Evolutionary conservation across 2,113 vertebrate species (phyloP).

Genomic region (Parus major): DNA sequence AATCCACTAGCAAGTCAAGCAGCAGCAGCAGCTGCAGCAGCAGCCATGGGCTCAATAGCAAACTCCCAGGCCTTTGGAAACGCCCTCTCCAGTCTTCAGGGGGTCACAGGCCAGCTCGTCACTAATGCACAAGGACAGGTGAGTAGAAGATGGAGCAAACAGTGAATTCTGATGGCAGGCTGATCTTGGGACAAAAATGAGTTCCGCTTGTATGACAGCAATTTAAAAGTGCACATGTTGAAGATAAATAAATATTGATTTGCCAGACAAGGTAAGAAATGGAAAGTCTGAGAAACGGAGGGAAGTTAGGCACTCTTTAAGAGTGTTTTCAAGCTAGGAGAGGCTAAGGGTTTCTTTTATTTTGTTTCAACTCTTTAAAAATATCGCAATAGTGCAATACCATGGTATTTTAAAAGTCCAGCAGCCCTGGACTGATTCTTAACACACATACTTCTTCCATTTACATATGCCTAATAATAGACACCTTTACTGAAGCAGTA

Average conservation of each 20-base stretch:
- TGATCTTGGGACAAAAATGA: constrained; percentile 68
- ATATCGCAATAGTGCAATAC: neutral
- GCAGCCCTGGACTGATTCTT: neutral
- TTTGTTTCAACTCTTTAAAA: neutral
- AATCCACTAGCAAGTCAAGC: constrained; percentile 96
- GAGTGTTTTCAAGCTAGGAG: neutral
- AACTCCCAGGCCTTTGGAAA: constrained; percentile 95
- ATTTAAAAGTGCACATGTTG: constrained; percentile 54
- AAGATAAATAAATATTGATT: constrained; percentile 74
- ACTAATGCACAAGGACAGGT: constrained; percentile 99
- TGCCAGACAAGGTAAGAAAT: constrained; percentile 57
- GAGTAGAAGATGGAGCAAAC: constrained; percentile 75
- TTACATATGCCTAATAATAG: neutral
- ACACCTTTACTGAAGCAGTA: neutral
- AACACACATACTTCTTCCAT: neutral
- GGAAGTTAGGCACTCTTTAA: neutral
- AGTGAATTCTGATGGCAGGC: constrained; percentile 71
- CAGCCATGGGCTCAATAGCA: constrained; percentile 93
- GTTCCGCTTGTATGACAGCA: constrained; percentile 71
- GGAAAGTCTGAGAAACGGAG: constrained; percentile 18
- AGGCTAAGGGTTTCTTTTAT: neutral
- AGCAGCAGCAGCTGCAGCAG: constrained; percentile 87
- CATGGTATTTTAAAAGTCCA: neutral
- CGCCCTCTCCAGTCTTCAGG: constrained; percentile 92
- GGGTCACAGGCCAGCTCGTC: constrained; percentile 95